These are phyloP conservation scores for Lobophora halterata DNA, from an alignment of 2,888 invertebrate genomes.

Conservation along the genomic window DNA sequence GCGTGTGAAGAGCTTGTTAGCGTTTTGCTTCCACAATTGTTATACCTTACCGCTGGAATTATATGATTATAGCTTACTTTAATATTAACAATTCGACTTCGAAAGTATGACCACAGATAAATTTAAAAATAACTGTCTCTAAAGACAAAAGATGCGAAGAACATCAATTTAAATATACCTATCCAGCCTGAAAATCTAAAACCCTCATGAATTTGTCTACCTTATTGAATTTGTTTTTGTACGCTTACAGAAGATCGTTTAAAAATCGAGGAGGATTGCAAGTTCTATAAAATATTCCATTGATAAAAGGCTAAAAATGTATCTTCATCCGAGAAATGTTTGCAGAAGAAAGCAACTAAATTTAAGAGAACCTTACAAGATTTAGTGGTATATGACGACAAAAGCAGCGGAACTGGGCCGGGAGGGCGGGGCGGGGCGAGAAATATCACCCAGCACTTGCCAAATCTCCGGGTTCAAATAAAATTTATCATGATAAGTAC, in stretches of 20 bases:
- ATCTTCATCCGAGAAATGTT: slow-evolving; percentile 20
- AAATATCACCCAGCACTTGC: slow-evolving; percentile 58
- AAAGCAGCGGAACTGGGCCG: slow-evolving; percentile 53
- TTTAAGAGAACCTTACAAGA: slow-evolving; percentile 58
- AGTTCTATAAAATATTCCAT: slow-evolving; percentile 1
- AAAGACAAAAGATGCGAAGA: too few species aligned
- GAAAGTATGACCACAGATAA: too few species aligned
- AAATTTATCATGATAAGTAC: slow-evolving; percentile 48
- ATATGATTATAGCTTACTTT: too few species aligned
- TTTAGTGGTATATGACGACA: slow-evolving; percentile 66
- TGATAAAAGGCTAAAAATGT: slow-evolving; percentile 15
- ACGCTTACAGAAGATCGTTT: background rate
- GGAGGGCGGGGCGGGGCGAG: slow-evolving; percentile 53
- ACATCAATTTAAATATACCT: too few species aligned
- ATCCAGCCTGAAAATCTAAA: too few species aligned
- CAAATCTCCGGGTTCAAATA: slow-evolving; percentile 50
- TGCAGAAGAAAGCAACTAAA: slow-evolving; percentile 55
- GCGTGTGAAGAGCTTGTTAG: background rate
- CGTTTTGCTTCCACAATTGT: background rate
- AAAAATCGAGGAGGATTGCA: background rate
- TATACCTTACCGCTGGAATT: too few species aligned
- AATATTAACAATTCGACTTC: too few species aligned
- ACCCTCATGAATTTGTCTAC: background rate
- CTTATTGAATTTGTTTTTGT: background rate
- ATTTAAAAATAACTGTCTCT: too few species aligned